Evolutionary conservation across 2,113 vertebrate genomes (phyloP), one percentile per base, ranked within the genome.

Genomic region (Phrynosoma blainvillii): DNA sequence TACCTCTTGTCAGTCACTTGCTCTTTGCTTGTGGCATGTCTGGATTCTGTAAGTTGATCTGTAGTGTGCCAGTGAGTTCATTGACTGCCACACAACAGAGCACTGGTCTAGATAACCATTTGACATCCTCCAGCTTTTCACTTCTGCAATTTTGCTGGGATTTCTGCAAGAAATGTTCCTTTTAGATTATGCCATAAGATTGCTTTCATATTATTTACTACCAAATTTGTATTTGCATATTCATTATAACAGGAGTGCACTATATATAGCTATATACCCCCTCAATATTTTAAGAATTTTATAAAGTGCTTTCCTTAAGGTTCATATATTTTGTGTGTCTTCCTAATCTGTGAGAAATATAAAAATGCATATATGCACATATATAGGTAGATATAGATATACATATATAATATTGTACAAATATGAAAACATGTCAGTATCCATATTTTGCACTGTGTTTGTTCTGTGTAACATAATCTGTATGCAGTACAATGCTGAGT

Each of bases 401-500:
- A 23, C 6, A 56, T 30, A 52, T 14, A 74, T 52, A 68, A 81
- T 94, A 93, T 89, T 96, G 95, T 95, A 96, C 92, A 95, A 95
- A 92, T 91, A 32, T 89, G 89, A 93, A 89, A 92, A 85, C 92
- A 92, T 86, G n/a, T 90, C 92, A 91, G 30, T 85, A 88, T 80
- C 36, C 93, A 77, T 88, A 54, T 92, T 71, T 85, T 94, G 88
- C 93, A 90, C 91, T 94, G 90, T 95, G 91, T 95, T 93, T 86
- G 92, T 94, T 92, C 91, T 93, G 91, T 96, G 93, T 95, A 88
- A 91, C 94, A 91, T 95, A 89, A 85, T 96, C 93, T 95, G 90
- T 93, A 93, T 91, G 93, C 86, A 92, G 90, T 91, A 13, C 56
- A 68, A 27, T 93, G 90, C 91, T 52, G 54, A 90, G 91, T 94